phyloP scores from a whole-genome alignment of 2,113 vertebrate species.

The Amazona guildingii region DNA sequence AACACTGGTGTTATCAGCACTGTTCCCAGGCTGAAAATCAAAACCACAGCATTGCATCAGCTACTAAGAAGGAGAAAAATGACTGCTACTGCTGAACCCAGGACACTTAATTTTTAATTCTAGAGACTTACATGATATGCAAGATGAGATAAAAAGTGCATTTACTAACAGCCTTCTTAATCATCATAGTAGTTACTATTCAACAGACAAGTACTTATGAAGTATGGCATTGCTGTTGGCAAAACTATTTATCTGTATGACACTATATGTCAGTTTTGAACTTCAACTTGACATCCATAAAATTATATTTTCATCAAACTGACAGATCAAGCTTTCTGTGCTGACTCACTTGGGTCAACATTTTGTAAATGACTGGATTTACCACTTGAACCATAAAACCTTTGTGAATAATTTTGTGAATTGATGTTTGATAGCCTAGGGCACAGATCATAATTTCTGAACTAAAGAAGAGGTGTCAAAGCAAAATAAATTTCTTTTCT shows the following conservation, averaged over 20 bases:
- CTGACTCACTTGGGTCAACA: slow-evolving; percentile 82
- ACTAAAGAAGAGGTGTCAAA: slow-evolving; percentile 70
- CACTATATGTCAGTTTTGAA: slow-evolving; percentile 80
- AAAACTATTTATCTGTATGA: slow-evolving; percentile 82
- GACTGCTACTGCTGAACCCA: not conserved
- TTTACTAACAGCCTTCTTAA: slow-evolving; percentile 65
- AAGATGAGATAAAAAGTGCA: slow-evolving; percentile 54
- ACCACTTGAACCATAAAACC: slow-evolving; percentile 80
- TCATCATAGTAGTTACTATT: slow-evolving; percentile 56
- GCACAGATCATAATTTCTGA: slow-evolving; percentile 78
- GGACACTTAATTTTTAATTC: slow-evolving; percentile 43
- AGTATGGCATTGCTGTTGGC: slow-evolving; percentile 79
- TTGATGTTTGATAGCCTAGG: slow-evolving; percentile 80
- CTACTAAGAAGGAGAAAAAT: not conserved
- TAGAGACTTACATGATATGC: slow-evolving; percentile 20
- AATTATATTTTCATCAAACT: slow-evolving; percentile 83
- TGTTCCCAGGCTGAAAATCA: not conserved
- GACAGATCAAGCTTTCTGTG: slow-evolving; percentile 79
- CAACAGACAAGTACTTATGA: slow-evolving; percentile 76
- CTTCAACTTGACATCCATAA: slow-evolving; percentile 81
- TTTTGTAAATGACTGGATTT: slow-evolving; percentile 82
- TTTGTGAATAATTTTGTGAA: slow-evolving; percentile 79
- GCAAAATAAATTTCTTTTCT: slow-evolving; percentile 69
- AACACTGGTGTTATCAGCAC: not conserved
- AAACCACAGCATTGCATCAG: not conserved